Percentiles rank a stretch among this genome's conserved stretches.
Conservation (phyloP, 1,140 invertebrate genomes). For the Chironomus striatipennis region DNA sequence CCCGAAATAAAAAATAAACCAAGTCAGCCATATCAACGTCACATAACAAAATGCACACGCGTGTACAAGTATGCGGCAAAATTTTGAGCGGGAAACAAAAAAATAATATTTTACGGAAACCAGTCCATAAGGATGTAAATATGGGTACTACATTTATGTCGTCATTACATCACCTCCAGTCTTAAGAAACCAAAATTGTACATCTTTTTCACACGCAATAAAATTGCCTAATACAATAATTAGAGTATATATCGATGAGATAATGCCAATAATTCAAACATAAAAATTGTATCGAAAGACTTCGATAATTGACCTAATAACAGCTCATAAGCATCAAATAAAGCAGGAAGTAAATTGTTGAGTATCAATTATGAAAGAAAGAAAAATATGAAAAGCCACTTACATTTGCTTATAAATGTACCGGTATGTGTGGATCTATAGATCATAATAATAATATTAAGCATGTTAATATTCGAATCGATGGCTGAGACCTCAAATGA, state of each 20-base stretch:
- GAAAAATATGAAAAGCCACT: not conserved
- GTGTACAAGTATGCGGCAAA: too few relatives aligned
- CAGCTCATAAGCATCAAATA: not conserved
- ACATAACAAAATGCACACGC: too few relatives aligned
- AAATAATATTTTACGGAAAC: too few relatives aligned
- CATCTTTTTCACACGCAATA: not conserved
- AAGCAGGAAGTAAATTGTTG: constrained; percentile 7
- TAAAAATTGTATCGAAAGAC: too few relatives aligned
- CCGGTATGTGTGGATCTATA: not conserved
- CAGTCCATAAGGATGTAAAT: too few relatives aligned
- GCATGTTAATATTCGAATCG: not conserved
- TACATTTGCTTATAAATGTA: not conserved
- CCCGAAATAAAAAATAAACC: too few relatives aligned
- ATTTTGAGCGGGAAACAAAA: too few relatives aligned
- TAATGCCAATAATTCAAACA: too few relatives aligned
- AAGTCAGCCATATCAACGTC: too few relatives aligned
- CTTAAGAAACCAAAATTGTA: not conserved
- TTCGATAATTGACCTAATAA: constrained; percentile 3
- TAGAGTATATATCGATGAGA: too few relatives aligned
- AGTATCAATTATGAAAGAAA: not conserved
- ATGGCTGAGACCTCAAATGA: not conserved
- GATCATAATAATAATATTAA: not conserved
- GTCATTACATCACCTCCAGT: too few relatives aligned
- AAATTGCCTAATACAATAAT: not conserved
- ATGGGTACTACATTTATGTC: too few relatives aligned